phyloP scores from a whole-genome alignment of 2,888 invertebrate genomes.

The Chrysolina haemoptera region DNA sequence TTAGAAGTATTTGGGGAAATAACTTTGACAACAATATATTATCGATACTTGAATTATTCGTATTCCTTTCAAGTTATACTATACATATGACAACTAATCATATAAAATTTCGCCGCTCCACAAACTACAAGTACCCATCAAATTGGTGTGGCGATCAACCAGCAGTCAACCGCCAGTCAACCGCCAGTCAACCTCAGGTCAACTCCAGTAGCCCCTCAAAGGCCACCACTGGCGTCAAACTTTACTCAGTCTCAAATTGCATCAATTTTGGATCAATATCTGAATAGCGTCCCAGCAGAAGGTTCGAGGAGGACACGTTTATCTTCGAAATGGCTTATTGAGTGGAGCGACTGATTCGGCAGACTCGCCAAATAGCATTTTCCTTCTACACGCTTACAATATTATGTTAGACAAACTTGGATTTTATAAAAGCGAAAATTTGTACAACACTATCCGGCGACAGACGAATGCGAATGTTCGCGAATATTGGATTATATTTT shows the following conservation, averaged over 20 bases:
- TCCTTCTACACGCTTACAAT: conserved; percentile 53
- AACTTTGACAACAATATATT: too few species aligned
- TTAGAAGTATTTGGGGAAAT: too few species aligned
- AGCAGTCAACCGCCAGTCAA: background rate
- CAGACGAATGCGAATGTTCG: conserved; percentile 1
- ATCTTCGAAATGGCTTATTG: conserved; percentile 47
- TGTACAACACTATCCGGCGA: conserved; percentile 34
- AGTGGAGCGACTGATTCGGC: conserved; percentile 56
- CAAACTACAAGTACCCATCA: background rate
- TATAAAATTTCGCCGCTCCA: background rate
- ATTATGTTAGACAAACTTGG: conserved; percentile 34
- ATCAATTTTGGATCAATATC: conserved; percentile 69
- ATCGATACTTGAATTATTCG: too few species aligned
- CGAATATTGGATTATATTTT: background rate
- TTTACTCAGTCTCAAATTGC: conserved; percentile 67
- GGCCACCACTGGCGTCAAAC: conserved; percentile 46
- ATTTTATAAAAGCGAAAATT: conserved; percentile 29
- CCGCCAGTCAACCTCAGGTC: background rate
- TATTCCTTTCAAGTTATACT: background rate
- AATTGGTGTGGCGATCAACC: background rate
- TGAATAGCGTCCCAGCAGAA: conserved; percentile 54
- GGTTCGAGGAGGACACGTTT: conserved; percentile 50
- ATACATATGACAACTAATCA: background rate
- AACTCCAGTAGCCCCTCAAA: background rate
- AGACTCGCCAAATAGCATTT: conserved; percentile 61